Percentiles rank a stretch among this genome's conserved stretches.
Conservation (phyloP, 2,888 invertebrate genomes). For the Agrilus biguttatus region DNA sequence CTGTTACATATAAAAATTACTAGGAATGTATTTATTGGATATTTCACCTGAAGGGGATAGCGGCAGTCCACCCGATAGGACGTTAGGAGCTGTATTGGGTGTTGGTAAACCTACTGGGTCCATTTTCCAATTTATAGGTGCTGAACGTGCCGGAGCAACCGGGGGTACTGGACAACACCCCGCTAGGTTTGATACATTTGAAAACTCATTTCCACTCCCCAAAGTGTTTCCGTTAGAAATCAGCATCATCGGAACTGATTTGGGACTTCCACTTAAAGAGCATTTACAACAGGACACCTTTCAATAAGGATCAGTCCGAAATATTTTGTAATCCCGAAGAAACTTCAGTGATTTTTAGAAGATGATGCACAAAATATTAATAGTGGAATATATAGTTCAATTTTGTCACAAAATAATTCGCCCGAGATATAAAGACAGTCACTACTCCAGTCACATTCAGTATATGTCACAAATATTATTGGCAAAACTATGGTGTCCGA, state of each 20-base stretch:
- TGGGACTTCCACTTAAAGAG: conserved; percentile 2
- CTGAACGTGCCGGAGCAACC: conserved; percentile 37
- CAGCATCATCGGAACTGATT: conserved; percentile 35
- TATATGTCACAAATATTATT: too few relatives aligned
- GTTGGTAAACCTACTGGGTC: conserved; percentile 42
- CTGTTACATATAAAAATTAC: too few relatives aligned
- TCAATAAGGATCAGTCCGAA: too few relatives aligned
- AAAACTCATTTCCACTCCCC: conserved; percentile 36
- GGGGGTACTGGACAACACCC: conserved; percentile 35
- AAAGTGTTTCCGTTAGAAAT: conserved; percentile 48
- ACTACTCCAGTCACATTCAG: too few relatives aligned
- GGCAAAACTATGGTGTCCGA: too few relatives aligned
- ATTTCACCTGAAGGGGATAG: conserved; percentile 42
- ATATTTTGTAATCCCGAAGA: too few relatives aligned
- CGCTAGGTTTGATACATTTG: conserved; percentile 27
- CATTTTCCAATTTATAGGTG: conserved; percentile 43
- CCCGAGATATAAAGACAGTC: too few relatives aligned
- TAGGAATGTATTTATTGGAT: background rate
- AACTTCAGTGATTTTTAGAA: too few relatives aligned
- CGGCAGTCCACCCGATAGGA: conserved; percentile 33
- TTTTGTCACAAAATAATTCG: too few relatives aligned
- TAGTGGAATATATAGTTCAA: too few relatives aligned
- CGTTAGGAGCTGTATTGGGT: conserved; percentile 37
- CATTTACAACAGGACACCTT: too few relatives aligned
- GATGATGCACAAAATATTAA: too few relatives aligned